Conservation (phyloP, 2,797 vertebrate genomes). For the Dryobates pubescens region DNA sequence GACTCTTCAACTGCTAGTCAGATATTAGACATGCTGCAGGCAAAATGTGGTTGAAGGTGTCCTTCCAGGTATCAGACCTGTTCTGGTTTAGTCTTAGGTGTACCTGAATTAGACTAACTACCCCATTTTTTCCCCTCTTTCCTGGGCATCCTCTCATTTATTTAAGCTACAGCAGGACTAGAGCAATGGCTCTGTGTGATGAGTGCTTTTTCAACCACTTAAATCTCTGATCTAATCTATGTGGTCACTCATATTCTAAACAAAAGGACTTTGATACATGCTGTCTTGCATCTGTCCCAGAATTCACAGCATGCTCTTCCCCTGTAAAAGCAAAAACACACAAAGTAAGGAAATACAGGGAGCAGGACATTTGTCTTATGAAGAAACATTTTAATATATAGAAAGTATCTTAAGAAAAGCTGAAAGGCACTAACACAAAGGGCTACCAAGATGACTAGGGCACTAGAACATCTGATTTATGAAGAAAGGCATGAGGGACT, state of each 20-base stretch:
- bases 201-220: neutral
- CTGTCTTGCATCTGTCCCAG: neutral
- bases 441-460: too few species aligned
- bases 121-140: neutral
- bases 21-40: neutral
- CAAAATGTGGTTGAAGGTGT: neutral
- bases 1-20: neutral
- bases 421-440: too few species aligned
- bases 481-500: too few species aligned
- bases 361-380: too few species aligned
- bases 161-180: neutral
- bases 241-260: neutral
- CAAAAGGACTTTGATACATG: neutral
- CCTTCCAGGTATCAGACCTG: neutral
- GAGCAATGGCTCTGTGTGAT: neutral
- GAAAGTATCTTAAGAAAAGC: too few species aligned
- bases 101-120: neutral
- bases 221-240: neutral
- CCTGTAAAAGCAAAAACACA: neutral
- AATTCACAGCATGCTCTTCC: neutral
- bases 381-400: too few species aligned
- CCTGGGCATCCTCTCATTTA: neutral
- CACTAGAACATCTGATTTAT: too few species aligned
- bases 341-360: neutral
- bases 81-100: neutral